phyloP scores from a whole-genome alignment of 2,113 vertebrate species.

The Casuarius casuarius region DNA sequence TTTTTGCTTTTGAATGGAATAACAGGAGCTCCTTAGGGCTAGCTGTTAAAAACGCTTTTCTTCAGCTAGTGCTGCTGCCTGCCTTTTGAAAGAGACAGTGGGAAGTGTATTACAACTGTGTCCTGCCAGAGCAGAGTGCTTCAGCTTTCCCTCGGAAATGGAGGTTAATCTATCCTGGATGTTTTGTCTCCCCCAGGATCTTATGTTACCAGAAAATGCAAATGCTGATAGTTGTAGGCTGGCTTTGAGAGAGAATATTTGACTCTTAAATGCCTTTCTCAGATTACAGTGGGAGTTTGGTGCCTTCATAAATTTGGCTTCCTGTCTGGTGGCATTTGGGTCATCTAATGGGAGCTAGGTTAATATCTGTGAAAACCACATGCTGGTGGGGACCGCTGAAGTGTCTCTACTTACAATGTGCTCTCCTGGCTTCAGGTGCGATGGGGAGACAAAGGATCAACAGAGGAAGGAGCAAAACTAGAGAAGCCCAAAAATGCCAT shows the following conservation, averaged over 20 bases:
- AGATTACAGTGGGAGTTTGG: background rate
- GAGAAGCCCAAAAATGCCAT: slow-evolving; percentile 91
- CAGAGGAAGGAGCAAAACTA: slow-evolving; percentile 90
- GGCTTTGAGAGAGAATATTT: background rate
- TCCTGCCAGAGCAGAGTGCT: background rate
- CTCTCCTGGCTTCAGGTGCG: slow-evolving; percentile 77
- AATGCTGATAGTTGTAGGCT: background rate
- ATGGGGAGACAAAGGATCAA: slow-evolving; percentile 91
- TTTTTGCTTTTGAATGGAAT: background rate
- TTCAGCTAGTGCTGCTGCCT: background rate
- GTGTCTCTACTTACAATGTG: background rate
- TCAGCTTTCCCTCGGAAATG: background rate
- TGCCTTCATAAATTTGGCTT: background rate
- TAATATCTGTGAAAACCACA: background rate
- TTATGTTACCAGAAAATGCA: background rate
- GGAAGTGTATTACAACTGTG: background rate
- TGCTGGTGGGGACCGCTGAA: background rate
- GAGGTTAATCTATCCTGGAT: background rate
- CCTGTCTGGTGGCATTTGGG: background rate
- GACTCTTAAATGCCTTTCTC: background rate
- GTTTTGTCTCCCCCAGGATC: background rate
- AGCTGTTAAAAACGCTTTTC: background rate
- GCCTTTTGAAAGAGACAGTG: background rate
- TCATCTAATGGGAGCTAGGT: background rate
- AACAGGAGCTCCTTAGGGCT: background rate